Conservation (phyloP, 2,797 vertebrate species). For the Strix occidentalis region DNA sequence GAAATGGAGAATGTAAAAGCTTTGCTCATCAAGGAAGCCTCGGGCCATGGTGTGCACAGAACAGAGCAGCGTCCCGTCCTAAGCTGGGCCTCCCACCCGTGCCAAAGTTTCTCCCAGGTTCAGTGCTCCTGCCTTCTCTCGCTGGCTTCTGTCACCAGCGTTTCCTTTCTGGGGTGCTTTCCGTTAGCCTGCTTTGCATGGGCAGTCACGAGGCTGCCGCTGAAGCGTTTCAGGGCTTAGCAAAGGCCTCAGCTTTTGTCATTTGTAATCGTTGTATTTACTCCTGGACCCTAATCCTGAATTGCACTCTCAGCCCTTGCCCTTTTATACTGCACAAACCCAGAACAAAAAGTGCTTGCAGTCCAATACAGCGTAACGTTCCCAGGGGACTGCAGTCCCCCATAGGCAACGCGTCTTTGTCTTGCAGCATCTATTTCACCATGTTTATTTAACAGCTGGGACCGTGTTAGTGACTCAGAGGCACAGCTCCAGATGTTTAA, state of each 20-base stretch:
- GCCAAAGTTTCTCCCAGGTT: background rate
- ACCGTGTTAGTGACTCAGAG: background rate
- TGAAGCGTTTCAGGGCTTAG: background rate
- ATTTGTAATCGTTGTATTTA: background rate
- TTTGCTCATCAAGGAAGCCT: background rate
- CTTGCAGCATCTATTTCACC: background rate
- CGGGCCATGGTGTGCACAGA: rapidly evolving
- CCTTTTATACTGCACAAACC: background rate
- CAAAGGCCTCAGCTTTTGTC: background rate
- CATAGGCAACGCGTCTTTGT: background rate
- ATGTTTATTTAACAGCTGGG: background rate
- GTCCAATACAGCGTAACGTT: background rate
- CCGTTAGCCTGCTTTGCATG: background rate
- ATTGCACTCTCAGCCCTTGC: background rate
- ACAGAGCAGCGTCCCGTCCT: background rate
- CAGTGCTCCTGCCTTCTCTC: background rate
- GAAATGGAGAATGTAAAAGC: rapidly evolving
- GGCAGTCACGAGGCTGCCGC: background rate
- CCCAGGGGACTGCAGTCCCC: background rate
- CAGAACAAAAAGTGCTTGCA: background rate
- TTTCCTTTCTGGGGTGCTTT: background rate
- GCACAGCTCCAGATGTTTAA: background rate
- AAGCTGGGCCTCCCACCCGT: background rate
- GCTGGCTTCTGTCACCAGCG: rapidly evolving
- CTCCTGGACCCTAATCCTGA: background rate